Evolutionary conservation across 1,140 invertebrate species (phyloP), one percentile per base, ranked within the genome.

Genomic region (Cyrtorhinus lividipennis): DNA sequence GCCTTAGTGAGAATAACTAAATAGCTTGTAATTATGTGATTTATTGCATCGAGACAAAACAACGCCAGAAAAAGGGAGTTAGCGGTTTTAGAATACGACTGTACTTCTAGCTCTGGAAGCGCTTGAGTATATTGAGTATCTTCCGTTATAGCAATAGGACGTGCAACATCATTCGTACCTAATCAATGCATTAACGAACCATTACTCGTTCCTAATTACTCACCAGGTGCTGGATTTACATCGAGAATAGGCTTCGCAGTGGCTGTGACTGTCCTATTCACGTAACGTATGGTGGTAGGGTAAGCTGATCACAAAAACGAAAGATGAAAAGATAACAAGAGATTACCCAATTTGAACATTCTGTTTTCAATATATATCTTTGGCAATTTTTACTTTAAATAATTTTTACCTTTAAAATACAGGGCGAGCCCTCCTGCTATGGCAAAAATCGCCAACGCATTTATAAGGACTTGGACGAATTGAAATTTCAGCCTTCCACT

Each of bases 371-470:
- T 38, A 8, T 38, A 38, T 38, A n/a, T n/a, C n/a, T 38, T 38
- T 38, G 30, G 15, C 15, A 38, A 38, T 38, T 38, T 8, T 38
- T 38, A 38, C 15, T 38, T n/a, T n/a, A n/a, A n/a, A n/a, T 26
- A 60, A 24, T 18, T 69, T 71, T 72, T 68, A 86, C 83, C 79
- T 81, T 81, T 83, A 70, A 88, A 87, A 69, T 89, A 90, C 2
- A 81, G 82, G 44, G 83, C 83, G 56, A 90, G 76, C 2, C 82
- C 82, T 13, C 83, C 82, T 5, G 83, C 85, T 62, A 89, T 88
- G 59, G 81, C 83, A 57, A 89, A 71, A 56, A 90, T 73, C 1
- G 81, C 84, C 3, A 89, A 72, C 0, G 83, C 85, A 71, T 90
- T 90, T 26, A 88, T 72, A 10, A 84, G 73, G 24, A 89, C 76